Conservation (phyloP, 1,140 invertebrate species). For the Archivesica marissinica region DNA sequence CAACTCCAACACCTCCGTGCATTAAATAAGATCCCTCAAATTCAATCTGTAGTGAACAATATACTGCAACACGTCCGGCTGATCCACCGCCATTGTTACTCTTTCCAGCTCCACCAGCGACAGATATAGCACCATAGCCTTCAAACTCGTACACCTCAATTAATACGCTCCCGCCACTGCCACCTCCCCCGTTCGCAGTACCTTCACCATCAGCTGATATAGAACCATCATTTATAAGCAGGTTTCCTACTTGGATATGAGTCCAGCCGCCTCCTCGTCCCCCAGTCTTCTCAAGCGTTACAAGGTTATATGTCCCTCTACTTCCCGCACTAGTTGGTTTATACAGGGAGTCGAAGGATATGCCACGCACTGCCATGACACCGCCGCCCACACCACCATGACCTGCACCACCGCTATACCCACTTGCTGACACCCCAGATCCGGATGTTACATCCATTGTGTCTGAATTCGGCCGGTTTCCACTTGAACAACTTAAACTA, state of each 20-base stretch:
- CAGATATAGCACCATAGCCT: conserved; percentile 72
- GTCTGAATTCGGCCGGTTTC: conserved; percentile 64
- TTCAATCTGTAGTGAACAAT: conserved; percentile 61
- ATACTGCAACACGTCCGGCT: conserved; percentile 73
- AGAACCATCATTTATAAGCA: conserved; percentile 32
- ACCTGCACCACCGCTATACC: conserved; percentile 11
- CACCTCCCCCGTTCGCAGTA: conserved; percentile 8
- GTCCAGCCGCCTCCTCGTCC: conserved; percentile 15
- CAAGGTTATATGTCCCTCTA: conserved; percentile 13
- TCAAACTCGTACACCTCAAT: conserved; percentile 72
- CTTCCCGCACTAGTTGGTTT: conserved; percentile 9
- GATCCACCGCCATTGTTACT: conserved; percentile 70
- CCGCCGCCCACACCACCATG: conserved; percentile 20
- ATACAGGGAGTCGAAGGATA: conserved; percentile 15
- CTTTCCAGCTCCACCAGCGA: conserved; percentile 68
- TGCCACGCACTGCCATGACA: background rate
- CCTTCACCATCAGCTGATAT: conserved; percentile 30
- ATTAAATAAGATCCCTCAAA: conserved; percentile 71
- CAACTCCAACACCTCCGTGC: conserved; percentile 67
- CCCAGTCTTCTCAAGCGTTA: background rate
- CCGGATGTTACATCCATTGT: conserved; percentile 68
- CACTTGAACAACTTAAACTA: conserved; percentile 69
- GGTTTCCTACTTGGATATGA: background rate
- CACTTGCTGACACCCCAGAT: conserved; percentile 32
- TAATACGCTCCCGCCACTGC: conserved; percentile 43